phyloP scores from a whole-genome alignment of 1,140 invertebrate species.

The Trichonephila clavipes region DNA sequence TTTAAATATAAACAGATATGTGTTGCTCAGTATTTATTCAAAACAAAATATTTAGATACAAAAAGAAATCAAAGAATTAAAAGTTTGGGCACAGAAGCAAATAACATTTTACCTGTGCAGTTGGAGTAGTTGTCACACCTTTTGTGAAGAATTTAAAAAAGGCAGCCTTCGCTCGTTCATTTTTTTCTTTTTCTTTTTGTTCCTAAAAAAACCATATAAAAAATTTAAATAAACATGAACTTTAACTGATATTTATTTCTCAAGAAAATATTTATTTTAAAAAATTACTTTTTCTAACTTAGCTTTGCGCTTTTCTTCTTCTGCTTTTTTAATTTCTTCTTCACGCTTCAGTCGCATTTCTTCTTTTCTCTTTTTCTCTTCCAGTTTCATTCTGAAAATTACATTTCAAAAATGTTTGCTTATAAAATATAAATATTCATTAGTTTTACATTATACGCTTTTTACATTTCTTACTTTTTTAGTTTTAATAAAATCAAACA shows the following conservation, averaged over 20 bases:
- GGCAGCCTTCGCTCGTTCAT: constrained; percentile 49
- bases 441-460: no score
- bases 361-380: constrained; percentile 73
- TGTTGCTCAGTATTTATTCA: no score
- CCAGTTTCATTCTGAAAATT: constrained; percentile 40
- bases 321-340: constrained; percentile 72
- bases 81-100: not conserved
- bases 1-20: no score
- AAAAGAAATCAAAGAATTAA: not conserved
- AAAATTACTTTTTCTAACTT: constrained; percentile 69
- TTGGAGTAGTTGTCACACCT: not conserved
- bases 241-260: no score
- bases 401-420: not conserved
- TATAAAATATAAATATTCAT: no score
- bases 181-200: constrained; percentile 69
- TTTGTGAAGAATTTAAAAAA: constrained; percentile 66
- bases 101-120: constrained; percentile 47
- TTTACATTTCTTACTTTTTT: no score
- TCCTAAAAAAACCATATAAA: constrained; percentile 28
- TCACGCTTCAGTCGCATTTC: constrained; percentile 47
- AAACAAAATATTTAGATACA: not conserved
- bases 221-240: not conserved
- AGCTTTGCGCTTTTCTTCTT: constrained; percentile 68
- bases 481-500: no score
- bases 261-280: not conserved